Percentiles rank a stretch among this genome's conserved stretches.
Evolutionary conservation across 1,140 invertebrate genomes (phyloP).

Genomic region (Tribolium castaneum): DNA sequence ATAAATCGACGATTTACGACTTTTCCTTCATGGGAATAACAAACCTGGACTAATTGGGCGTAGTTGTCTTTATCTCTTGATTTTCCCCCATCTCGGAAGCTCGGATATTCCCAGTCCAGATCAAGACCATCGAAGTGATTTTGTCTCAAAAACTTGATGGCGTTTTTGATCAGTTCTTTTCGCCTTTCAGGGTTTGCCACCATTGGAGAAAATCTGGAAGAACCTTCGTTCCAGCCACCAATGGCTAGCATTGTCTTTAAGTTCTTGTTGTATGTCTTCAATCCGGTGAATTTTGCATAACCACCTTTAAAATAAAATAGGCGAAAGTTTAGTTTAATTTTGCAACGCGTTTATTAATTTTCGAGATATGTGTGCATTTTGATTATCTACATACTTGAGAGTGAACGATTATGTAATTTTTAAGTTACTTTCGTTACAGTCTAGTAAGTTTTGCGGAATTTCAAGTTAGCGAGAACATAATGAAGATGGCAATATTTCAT

Average conservation of each 20-base stretch:
- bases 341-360: slow-evolving; percentile 18
- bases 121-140: slow-evolving; percentile 97
- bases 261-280: slow-evolving; percentile 94
- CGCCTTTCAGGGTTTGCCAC: slow-evolving; percentile 81
- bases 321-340: slow-evolving; percentile 32
- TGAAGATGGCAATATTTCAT: background rate
- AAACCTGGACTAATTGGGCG: slow-evolving; percentile 85
- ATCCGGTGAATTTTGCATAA: slow-evolving; percentile 93
- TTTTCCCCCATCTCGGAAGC: slow-evolving; percentile 89
- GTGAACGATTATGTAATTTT: background rate
- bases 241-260: slow-evolving; percentile 93
- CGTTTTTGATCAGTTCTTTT: slow-evolving; percentile 86
- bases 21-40: background rate
- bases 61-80: slow-evolving; percentile 92
- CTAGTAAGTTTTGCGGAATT: background rate
- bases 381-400: background rate
- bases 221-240: slow-evolving; percentile 97
- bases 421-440: slow-evolving; percentile 18
- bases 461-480: background rate
- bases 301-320: slow-evolving; percentile 73
- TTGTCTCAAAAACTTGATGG: slow-evolving; percentile 88
- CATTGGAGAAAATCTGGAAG: slow-evolving; percentile 87
- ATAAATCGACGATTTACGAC: background rate
- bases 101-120: slow-evolving; percentile 96
- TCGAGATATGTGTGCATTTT: slow-evolving; percentile 1